These are phyloP conservation scores for Linnaemya vulpina DNA, from an alignment of 2,888 invertebrate genomes.

Conservation along the genomic window DNA sequence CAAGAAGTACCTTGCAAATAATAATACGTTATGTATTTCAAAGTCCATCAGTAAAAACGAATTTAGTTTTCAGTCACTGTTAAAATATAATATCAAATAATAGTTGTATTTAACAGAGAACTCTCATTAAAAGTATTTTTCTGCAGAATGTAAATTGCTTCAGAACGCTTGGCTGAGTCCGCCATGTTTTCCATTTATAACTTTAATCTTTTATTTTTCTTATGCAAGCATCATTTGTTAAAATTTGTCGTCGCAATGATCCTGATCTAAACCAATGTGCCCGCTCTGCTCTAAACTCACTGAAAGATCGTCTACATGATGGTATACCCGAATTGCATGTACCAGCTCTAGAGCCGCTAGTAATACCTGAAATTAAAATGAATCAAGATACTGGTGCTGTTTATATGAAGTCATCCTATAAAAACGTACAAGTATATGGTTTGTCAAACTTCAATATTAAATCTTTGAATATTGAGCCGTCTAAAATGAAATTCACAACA, in stretches of 20 bases:
- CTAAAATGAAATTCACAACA: slow-evolving; percentile 84
- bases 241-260: slow-evolving; percentile 87
- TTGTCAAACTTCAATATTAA: slow-evolving; percentile 86
- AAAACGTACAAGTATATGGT: slow-evolving; percentile 86
- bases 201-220: not conserved
- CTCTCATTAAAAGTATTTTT: too few species aligned
- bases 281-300: slow-evolving; percentile 85
- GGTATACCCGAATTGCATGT: slow-evolving; percentile 88
- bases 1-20: too few species aligned
- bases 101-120: too few species aligned
- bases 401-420: slow-evolving; percentile 87
- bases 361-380: slow-evolving; percentile 87
- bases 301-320: slow-evolving; percentile 85
- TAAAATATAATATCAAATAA: too few species aligned
- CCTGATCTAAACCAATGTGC: slow-evolving; percentile 86
- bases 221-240: slow-evolving; percentile 86
- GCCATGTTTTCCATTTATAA: not conserved
- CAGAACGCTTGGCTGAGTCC: too few species aligned
- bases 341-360: slow-evolving; percentile 88
- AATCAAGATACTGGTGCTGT: slow-evolving; percentile 88
- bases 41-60: too few species aligned
- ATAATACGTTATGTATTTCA: too few species aligned
- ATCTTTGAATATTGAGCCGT: slow-evolving; percentile 84
- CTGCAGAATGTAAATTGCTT: too few species aligned
- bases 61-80: too few species aligned